Conservation (phyloP, 2,113 vertebrate genomes). For the Pithys albifrons region DNA sequence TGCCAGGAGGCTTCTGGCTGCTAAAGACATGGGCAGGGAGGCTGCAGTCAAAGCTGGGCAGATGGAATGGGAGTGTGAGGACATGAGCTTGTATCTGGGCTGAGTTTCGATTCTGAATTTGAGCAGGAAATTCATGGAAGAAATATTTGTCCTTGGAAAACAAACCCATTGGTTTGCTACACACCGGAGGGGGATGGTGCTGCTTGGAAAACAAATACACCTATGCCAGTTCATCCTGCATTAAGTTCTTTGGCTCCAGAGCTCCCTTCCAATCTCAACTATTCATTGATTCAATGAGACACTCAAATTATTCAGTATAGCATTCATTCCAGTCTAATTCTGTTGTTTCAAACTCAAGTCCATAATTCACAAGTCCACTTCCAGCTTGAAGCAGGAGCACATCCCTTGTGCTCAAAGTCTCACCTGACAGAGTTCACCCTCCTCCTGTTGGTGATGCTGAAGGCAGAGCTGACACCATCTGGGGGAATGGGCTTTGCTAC, state of each 20-base stretch:
- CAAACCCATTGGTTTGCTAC: neutral
- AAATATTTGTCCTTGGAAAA: neutral
- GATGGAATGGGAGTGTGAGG: neutral
- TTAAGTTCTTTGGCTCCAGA: neutral
- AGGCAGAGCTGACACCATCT: neutral
- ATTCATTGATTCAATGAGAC: neutral
- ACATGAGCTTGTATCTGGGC: neutral
- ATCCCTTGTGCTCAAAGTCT: neutral
- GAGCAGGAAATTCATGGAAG: neutral
- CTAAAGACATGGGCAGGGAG: neutral
- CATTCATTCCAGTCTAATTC: neutral
- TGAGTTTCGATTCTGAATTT: neutral
- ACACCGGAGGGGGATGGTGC: neutral
- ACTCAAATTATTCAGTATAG: neutral
- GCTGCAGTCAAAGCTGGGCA: neutral
- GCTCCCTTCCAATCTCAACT: neutral
- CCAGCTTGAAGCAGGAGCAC: neutral
- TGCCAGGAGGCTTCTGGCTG: neutral
- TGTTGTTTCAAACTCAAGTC: neutral
- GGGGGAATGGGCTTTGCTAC: neutral
- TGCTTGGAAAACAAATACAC: neutral
- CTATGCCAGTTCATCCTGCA: neutral
- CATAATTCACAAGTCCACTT: neutral
- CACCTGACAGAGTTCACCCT: rapidly evolving
- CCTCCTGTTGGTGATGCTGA: neutral